These are phyloP conservation scores for Lutraria rhynchaena DNA, from an alignment of 1,140 invertebrate genomes.

Conservation along the genomic window DNA sequence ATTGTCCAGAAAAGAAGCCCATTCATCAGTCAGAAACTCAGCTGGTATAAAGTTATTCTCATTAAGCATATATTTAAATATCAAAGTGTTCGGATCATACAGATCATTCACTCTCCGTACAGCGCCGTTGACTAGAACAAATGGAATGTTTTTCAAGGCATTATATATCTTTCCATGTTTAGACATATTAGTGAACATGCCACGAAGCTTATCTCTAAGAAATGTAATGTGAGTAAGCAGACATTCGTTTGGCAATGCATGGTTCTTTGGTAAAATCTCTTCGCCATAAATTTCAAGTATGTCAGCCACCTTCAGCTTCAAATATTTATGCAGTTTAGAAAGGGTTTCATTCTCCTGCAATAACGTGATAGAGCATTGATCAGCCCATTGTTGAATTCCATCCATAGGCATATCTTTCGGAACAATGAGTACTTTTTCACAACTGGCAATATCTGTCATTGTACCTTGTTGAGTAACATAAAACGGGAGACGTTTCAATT, in stretches of 20 bases:
- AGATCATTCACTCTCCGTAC: constrained; percentile 3
- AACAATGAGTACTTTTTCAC: constrained; percentile 6
- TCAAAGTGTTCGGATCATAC: not conserved
- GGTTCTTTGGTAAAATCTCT: constrained; percentile 7
- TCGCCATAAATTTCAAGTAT: constrained; percentile 1
- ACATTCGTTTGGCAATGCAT: not conserved
- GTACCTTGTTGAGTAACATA: constrained; percentile 25
- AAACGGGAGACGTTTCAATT: constrained; percentile 4
- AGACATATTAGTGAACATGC: not conserved
- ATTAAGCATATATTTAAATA: constrained; percentile 15
- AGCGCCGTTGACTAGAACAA: not conserved
- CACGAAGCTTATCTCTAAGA: not conserved
- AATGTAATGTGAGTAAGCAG: constrained; percentile 15
- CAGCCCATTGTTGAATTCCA: constrained; percentile 29
- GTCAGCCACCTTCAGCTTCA: not conserved
- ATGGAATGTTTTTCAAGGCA: constrained; percentile 3
- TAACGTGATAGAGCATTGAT: not conserved
- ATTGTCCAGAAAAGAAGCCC: constrained; percentile 1
- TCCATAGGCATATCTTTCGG: constrained; percentile 29
- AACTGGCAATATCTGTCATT: not conserved
- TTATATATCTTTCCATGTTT: constrained; percentile 1
- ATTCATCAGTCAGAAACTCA: not conserved
- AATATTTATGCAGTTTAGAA: not conserved
- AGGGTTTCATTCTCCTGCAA: constrained; percentile 16
- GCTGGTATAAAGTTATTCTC: not conserved